A percentile compares a stretch with the other conserved stretches of the same genome.
Conservation (phyloP, 2,888 invertebrate species). For the Orchesellides sinensis region DNA sequence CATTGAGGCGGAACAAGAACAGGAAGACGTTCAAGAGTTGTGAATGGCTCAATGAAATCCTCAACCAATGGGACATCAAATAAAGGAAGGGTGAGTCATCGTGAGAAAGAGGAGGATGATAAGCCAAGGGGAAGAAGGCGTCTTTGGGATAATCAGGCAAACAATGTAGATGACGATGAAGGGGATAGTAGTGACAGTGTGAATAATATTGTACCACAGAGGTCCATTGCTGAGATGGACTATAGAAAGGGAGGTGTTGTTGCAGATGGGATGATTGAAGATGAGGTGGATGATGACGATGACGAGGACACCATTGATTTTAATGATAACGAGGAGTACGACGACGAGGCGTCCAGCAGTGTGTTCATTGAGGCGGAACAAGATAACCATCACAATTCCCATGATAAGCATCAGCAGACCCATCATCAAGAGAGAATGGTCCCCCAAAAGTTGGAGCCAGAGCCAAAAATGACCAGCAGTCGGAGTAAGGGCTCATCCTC, state of each 20-base stretch:
- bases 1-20: constrained; percentile 49
- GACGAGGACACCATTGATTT: constrained; percentile 70
- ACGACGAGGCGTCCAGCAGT: constrained; percentile 63
- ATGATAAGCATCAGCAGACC: too few species aligned
- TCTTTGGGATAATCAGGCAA: constrained; percentile 40
- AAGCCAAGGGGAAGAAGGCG: constrained; percentile 16
- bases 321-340: constrained; percentile 68
- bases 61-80: too few species aligned
- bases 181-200: too few species aligned
- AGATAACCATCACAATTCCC: too few species aligned
- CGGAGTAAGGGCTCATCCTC: constrained; percentile 51
- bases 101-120: constrained; percentile 10
- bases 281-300: constrained; percentile 63
- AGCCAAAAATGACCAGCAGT: constrained; percentile 33
- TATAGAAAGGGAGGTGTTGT: too few species aligned
- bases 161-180: constrained; percentile 43
- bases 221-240: too few species aligned
- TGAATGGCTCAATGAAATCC: too few species aligned
- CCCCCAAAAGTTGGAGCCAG: background rate
- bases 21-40: background rate
- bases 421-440: background rate
- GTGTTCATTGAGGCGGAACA: constrained; percentile 57
- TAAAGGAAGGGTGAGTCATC: background rate
- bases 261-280: too few species aligned
- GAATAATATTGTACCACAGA: too few species aligned